Base-by-base conservation (phyloP, 2,797 vertebrate genomes). In the Pterois miles region DNA sequence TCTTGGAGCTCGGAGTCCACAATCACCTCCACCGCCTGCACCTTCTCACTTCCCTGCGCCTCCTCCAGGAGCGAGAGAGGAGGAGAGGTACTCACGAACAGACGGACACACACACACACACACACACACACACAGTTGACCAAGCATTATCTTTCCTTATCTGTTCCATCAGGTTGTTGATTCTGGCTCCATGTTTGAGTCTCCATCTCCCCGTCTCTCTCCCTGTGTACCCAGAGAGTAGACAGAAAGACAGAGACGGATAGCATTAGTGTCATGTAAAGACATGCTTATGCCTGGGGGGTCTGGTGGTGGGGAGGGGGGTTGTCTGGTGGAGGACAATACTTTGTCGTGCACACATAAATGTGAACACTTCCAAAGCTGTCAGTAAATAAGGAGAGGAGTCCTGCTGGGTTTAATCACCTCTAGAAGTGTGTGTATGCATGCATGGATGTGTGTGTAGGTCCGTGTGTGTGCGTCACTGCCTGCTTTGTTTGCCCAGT, bases 11-110 rank as follows among this genome's bases (percentile, higher is more conserved):
- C 20, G 94, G 91, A 48, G 85, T 96, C 88, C 85, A 95, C 87
- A 96, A 95, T 84, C 91, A 91, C 76, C 89, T 94, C 27, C 95
- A 96, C 82, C 76, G 88, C 48, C 89, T 94, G 65, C 91, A 94
- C 75, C 95, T 96, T 2, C 93, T 96, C 75, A 96, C 94, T 59
- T 96, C 92, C 38, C 94, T 96, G 20, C 90, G 93, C 75, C 89
- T 96, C 60, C 93, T 96, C 82, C 92, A 89, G 63, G 93, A 95
- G 80, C 81, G 86, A 8, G 94, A 94, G 86, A 86, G 76, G 87
- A 93, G 92, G 54, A 92, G 87, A 96, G 94, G 94, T 96, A 90
- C 81, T 31, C 60, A 14, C 0, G 62, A 2, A 50, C 67, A 79
- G n/a, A 54, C 46, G 48, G 58, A 7, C 40, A 43, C 40, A 43